A percentile compares a stretch with the other conserved stretches of the same genome.
These are phyloP conservation scores for Pseudobourletiella spinata DNA, from an alignment of 1,140 invertebrate genomes.

Conservation along the genomic window DNA sequence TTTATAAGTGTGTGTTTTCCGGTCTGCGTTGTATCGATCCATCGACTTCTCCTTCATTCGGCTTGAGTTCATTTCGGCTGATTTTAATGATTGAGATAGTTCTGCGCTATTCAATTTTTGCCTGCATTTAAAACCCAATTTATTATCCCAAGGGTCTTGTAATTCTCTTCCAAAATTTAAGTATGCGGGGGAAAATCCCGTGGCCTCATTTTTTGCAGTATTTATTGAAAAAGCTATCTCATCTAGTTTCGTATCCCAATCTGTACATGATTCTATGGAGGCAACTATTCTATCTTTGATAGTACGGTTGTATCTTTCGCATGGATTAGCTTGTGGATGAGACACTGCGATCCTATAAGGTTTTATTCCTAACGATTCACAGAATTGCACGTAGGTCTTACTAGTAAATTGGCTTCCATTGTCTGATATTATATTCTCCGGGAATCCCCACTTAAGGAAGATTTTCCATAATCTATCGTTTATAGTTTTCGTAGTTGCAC, in stretches of 20 bases:
- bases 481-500: slow-evolving; percentile 12
- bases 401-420: slow-evolving; percentile 36
- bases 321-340: slow-evolving; percentile 27
- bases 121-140: neutral
- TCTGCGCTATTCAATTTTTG: too few species aligned
- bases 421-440: slow-evolving; percentile 27
- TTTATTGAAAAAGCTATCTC: slow-evolving; percentile 43
- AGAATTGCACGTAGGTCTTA: slow-evolving; percentile 10
- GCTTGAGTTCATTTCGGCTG: too few species aligned
- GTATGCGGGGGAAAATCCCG: slow-evolving; percentile 38
- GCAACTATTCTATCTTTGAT: slow-evolving; percentile 33
- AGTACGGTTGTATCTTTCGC: slow-evolving; percentile 23
- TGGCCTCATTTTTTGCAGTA: slow-evolving; percentile 39
- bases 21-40: neutral
- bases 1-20: neutral
- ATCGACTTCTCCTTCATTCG: too few species aligned
- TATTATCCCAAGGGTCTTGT: neutral
- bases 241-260: slow-evolving; percentile 39
- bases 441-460: slow-evolving; percentile 36
- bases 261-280: neutral
- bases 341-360: slow-evolving; percentile 21
- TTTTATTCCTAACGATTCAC: neutral
- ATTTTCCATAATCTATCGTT: slow-evolving; percentile 25
- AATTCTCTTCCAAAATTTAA: neutral
- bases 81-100: too few species aligned